These are phyloP conservation scores for Astatotilapia flaviijosephi DNA, from an alignment of 2,113 vertebrate genomes.

Conservation along the genomic window DNA sequence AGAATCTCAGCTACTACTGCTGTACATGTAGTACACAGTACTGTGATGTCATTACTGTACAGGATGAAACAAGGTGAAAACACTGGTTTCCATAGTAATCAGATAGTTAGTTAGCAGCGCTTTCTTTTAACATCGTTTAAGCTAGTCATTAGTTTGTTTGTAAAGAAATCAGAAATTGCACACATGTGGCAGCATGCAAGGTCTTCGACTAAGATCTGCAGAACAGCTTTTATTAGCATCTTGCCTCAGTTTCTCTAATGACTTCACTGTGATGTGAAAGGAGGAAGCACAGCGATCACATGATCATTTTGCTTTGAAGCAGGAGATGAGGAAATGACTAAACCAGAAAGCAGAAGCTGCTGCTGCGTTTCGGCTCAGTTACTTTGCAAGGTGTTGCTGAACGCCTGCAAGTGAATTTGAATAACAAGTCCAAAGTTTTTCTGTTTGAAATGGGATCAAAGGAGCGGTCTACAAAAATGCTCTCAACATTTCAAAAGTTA, in stretches of 20 bases:
- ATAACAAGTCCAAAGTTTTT: neutral
- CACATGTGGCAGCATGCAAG: neutral
- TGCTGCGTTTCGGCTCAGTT: neutral
- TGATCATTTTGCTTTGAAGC: neutral
- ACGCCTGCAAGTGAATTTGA: neutral
- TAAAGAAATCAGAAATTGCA: neutral
- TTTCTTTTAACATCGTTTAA: neutral
- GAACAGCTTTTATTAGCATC: neutral
- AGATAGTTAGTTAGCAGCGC: neutral
- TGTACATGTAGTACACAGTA: neutral
- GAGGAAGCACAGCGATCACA: neutral
- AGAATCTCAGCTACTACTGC: neutral
- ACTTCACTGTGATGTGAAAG: neutral
- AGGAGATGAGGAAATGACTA: neutral
- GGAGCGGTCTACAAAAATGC: accelerated
- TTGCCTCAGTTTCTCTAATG: neutral
- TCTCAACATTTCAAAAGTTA: neutral
- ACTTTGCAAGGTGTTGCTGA: neutral
- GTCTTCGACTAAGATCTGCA: neutral
- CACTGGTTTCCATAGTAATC: neutral
- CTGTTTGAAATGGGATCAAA: neutral
- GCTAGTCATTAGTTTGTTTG: neutral
- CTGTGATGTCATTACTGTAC: neutral
- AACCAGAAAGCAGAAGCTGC: neutral
- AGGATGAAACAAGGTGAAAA: neutral